Percentiles rank a stretch among this genome's conserved stretches.
phyloP scores from a whole-genome alignment of 1,140 invertebrate genomes.

The Polyergus mexicanus region DNA sequence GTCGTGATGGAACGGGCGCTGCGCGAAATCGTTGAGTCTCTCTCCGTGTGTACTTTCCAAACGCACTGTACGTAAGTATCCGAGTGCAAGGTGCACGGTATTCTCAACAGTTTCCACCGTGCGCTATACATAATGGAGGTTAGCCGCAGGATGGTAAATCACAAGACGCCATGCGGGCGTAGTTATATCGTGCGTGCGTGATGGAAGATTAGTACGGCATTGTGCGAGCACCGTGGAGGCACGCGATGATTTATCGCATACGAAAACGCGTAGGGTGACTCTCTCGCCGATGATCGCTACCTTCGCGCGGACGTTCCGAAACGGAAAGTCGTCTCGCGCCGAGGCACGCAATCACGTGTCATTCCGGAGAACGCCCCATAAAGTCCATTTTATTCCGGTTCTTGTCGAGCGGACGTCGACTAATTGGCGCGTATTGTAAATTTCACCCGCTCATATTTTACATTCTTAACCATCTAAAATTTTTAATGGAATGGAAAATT shows the following conservation, averaged over 20 bases:
- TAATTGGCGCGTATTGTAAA: constrained; percentile 38
- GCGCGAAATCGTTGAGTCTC: constrained; percentile 61
- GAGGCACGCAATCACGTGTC: constrained; percentile 60
- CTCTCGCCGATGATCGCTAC: constrained; percentile 68
- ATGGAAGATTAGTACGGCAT: constrained; percentile 86
- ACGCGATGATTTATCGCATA: constrained; percentile 85
- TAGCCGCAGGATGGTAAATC: constrained; percentile 86
- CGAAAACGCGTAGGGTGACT: constrained; percentile 78
- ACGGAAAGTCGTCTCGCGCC: constrained; percentile 67
- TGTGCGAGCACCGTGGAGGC: constrained; percentile 84
- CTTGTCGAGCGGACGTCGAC: constrained; percentile 17
- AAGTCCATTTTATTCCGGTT: constrained; percentile 30
- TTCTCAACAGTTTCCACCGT: constrained; percentile 85
- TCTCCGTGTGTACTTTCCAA: constrained; percentile 60
- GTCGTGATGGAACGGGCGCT: constrained; percentile 51
- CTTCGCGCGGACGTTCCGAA: constrained; percentile 56
- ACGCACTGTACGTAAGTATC: constrained; percentile 70
- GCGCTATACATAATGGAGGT: constrained; percentile 86
- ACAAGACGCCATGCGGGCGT: constrained; percentile 86
- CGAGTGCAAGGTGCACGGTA: constrained; percentile 83
- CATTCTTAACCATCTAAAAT: background rate
- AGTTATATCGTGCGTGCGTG: constrained; percentile 86
- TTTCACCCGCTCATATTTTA: background rate
- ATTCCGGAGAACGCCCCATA: constrained; percentile 35
- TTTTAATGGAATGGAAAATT: too few species aligned